Conservation (phyloP, 1,140 invertebrate species). For the Drosophila mauritiana region DNA sequence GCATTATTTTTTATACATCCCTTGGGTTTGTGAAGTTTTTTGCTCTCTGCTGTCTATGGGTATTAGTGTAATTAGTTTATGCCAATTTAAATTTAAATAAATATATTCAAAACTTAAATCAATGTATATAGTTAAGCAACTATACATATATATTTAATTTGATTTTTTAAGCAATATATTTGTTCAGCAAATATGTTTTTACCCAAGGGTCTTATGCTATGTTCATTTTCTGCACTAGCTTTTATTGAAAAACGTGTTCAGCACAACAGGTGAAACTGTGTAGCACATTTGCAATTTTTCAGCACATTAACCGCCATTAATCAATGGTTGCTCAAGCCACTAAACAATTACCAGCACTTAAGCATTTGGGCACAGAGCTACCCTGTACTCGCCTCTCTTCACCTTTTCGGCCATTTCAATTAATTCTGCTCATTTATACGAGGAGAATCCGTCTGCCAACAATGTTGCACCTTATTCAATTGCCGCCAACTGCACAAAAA, state of each 20-base stretch:
- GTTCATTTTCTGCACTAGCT: neutral
- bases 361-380: slow-evolving; percentile 4
- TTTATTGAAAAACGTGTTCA: slow-evolving; percentile 9
- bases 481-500: slow-evolving; percentile 16
- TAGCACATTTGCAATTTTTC: slow-evolving; percentile 32
- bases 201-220: too few relatives aligned
- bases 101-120: too few relatives aligned
- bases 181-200: neutral
- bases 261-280: slow-evolving; percentile 15
- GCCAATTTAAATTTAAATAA: too few relatives aligned
- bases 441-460: slow-evolving; percentile 32
- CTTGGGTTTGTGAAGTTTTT: too few relatives aligned
- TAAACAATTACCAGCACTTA: slow-evolving; percentile 35
- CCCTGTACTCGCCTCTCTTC: slow-evolving; percentile 3
- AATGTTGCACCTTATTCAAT: slow-evolving; percentile 54
- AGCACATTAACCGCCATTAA: slow-evolving; percentile 33
- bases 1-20: neutral
- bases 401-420: slow-evolving; percentile 32
- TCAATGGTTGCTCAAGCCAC: slow-evolving; percentile 10
- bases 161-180: neutral
- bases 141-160: neutral
- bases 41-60: too few relatives aligned
- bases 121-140: too few relatives aligned
- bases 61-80: too few relatives aligned
- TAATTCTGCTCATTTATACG: slow-evolving; percentile 29